Percentiles rank a stretch among this genome's conserved stretches.
These are phyloP conservation scores for Plectus sambesii DNA, from an alignment of 1,140 invertebrate genomes.

Conservation along the genomic window DNA sequence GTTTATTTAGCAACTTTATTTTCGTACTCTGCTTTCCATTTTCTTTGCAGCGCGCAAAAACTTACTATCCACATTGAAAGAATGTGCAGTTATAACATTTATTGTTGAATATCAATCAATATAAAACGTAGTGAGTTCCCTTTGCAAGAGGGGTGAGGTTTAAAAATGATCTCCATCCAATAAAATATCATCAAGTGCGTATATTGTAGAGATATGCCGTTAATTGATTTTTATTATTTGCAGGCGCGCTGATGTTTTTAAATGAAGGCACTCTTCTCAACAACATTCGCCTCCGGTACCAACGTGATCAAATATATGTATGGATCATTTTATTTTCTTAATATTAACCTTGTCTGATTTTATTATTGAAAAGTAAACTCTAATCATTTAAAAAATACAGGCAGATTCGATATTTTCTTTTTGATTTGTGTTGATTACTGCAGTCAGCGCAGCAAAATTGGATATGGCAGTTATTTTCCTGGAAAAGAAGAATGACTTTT, in stretches of 20 bases:
- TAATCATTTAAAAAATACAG: constrained; percentile 2
- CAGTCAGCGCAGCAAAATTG: too few relatives aligned
- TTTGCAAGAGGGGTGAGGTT: too few relatives aligned
- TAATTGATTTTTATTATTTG: constrained; percentile 22
- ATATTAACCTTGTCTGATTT: constrained; percentile 46
- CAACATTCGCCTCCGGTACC: constrained; percentile 76
- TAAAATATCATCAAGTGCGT: background rate
- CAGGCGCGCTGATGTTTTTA: constrained; percentile 87
- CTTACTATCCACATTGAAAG: too few relatives aligned
- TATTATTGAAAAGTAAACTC: background rate
- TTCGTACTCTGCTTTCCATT: too few relatives aligned
- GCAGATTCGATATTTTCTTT: too few relatives aligned
- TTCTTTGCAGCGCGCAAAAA: too few relatives aligned
- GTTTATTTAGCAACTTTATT: background rate
- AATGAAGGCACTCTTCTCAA: constrained; percentile 89
- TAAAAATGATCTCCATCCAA: too few relatives aligned
- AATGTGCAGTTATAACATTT: too few relatives aligned
- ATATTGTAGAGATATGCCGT: background rate
- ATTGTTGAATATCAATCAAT: too few relatives aligned
- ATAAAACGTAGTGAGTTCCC: too few relatives aligned
- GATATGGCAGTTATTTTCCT: too few relatives aligned
- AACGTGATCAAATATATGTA: constrained; percentile 89
- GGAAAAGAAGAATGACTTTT: constrained; percentile 1
- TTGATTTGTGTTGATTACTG: too few relatives aligned
- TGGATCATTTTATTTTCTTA: constrained; percentile 51